Conservation (phyloP, 1,140 invertebrate species). For the Elysia chlorotica region DNA sequence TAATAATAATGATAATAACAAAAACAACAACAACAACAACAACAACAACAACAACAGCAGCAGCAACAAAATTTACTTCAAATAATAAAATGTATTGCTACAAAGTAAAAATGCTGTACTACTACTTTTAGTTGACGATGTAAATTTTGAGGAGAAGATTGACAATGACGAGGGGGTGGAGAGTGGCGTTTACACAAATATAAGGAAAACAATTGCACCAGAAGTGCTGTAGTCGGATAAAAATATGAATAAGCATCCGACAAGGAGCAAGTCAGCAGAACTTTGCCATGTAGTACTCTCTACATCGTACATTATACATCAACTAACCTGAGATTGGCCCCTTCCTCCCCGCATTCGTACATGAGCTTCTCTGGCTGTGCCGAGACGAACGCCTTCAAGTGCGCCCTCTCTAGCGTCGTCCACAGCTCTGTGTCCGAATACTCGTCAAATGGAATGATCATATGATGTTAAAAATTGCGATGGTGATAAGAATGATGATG, state of each 20-base stretch:
- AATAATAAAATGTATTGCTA: too few relatives aligned
- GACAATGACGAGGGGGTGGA: neutral
- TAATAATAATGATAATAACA: neutral
- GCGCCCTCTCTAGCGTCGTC: slow-evolving; percentile 77
- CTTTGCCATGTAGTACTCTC: neutral
- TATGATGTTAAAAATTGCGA: too few relatives aligned
- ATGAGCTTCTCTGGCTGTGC: slow-evolving; percentile 45
- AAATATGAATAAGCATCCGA: too few relatives aligned
- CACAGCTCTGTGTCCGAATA: slow-evolving; percentile 73
- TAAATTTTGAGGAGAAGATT: neutral
- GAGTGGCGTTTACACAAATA: too few relatives aligned
- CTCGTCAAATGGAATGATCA: slow-evolving; percentile 78
- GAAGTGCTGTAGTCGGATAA: too few relatives aligned
- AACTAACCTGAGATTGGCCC: slow-evolving; percentile 62
- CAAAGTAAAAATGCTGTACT: neutral
- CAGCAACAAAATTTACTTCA: too few relatives aligned
- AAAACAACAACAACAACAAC: neutral
- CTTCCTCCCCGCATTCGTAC: slow-evolving; percentile 59
- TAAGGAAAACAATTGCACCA: too few relatives aligned
- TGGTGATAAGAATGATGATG: too few relatives aligned
- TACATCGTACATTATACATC: neutral
- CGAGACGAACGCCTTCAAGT: slow-evolving; percentile 57
- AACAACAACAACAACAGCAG: neutral
- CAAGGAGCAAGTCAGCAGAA: neutral
- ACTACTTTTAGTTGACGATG: neutral